These are phyloP conservation scores for Neelides folsomi DNA, from an alignment of 2,888 invertebrate genomes.

Conservation along the genomic window DNA sequence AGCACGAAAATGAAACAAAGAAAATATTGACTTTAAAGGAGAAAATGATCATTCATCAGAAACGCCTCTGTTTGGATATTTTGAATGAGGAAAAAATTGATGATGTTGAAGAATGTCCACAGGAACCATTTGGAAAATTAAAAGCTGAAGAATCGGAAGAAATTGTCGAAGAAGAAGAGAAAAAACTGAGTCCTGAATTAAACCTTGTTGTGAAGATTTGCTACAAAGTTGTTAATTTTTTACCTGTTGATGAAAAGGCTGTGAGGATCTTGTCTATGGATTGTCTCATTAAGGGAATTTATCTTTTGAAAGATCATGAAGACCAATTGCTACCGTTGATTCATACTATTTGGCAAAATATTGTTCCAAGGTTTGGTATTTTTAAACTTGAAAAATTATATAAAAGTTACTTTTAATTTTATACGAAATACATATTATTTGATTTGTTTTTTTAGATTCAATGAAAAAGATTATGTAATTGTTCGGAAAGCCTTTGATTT, in stretches of 20 bases:
- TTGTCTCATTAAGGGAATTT: constrained; percentile 21
- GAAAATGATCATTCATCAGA: background rate
- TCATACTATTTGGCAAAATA: constrained; percentile 27
- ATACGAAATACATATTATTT: too few relatives aligned
- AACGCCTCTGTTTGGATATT: constrained; percentile 9
- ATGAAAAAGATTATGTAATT: constrained; percentile 23
- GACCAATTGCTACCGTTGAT: constrained; percentile 23
- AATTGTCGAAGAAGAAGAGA: constrained; percentile 7
- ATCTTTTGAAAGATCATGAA: constrained; percentile 15
- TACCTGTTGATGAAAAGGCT: constrained; percentile 14
- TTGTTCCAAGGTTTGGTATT: constrained; percentile 21
- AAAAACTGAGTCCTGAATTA: constrained; percentile 8
- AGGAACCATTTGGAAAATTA: too few relatives aligned
- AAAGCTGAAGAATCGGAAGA: background rate
- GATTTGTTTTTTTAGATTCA: constrained; percentile 13
- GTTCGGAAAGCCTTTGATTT: constrained; percentile 29
- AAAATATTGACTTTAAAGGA: too few relatives aligned
- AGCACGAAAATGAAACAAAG: too few relatives aligned
- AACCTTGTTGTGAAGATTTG: constrained; percentile 18
- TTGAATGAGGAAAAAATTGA: background rate
- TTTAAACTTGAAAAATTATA: background rate
- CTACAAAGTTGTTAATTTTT: constrained; percentile 22
- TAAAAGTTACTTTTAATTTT: background rate
- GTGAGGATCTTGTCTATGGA: constrained; percentile 23
- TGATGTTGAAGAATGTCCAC: too few relatives aligned